Evolutionary conservation across 2,888 invertebrate genomes (phyloP).

Genomic region (Lycaena phlaeas): DNA sequence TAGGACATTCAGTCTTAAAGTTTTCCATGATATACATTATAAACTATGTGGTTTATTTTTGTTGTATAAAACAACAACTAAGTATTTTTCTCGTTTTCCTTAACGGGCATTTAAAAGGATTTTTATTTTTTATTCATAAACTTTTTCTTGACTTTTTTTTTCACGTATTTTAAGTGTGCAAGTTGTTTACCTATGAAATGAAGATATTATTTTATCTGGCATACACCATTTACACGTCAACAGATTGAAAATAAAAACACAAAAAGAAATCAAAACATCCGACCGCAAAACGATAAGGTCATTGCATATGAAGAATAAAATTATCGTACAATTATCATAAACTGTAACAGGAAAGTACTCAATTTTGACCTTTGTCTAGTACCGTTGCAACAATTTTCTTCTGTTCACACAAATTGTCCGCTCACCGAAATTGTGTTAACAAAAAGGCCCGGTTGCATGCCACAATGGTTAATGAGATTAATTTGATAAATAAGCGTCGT

Average conservation of each 20-base stretch:
- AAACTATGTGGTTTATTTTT: no score
- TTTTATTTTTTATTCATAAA: no score
- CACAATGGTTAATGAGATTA: slow-evolving; percentile 16
- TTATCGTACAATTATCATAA: slow-evolving; percentile 6
- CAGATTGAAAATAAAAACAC: neutral
- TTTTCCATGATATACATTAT: no score
- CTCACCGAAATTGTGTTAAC: slow-evolving; percentile 20
- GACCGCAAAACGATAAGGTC: neutral
- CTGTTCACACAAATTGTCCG: slow-evolving; percentile 21
- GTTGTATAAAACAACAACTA: no score
- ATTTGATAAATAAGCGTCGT: slow-evolving; percentile 13
- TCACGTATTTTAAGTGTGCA: no score
- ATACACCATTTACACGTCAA: neutral
- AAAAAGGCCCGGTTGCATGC: slow-evolving; percentile 18
- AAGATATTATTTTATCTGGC: no score
- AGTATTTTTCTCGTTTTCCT: no score
- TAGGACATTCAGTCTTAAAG: no score
- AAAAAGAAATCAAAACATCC: slow-evolving; percentile 1
- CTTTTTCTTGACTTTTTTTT: no score
- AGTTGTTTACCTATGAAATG: no score
- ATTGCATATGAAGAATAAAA: slow-evolving; percentile 1
- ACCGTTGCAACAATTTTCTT: slow-evolving; percentile 14
- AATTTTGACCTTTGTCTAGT: slow-evolving; percentile 9
- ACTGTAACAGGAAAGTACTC: slow-evolving; percentile 7
- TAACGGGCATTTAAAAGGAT: no score